These are phyloP conservation scores for Bettongia penicillata DNA, from an alignment of 2,113 vertebrate genomes.

Conservation along the genomic window DNA sequence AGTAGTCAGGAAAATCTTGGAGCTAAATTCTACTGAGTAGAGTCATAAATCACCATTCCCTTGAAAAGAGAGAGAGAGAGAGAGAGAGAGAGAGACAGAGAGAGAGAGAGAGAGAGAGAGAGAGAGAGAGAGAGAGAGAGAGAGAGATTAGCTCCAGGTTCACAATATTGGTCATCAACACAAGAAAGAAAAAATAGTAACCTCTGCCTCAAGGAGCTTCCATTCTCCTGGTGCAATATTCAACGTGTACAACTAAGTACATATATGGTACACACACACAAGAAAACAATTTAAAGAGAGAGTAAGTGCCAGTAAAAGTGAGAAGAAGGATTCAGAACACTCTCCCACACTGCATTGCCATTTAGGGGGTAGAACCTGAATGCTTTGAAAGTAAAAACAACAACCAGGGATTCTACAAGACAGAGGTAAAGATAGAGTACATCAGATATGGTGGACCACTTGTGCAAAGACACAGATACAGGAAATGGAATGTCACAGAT, in stretches of 20 bases:
- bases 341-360: background rate
- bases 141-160: too few relatives aligned
- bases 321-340: background rate
- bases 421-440: too few relatives aligned
- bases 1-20: background rate
- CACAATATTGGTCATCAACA: too few relatives aligned
- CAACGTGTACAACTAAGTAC: background rate
- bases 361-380: background rate
- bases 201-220: background rate
- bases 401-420: background rate
- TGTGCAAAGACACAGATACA: background rate
- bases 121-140: too few relatives aligned
- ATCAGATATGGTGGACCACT: background rate
- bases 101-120: too few relatives aligned
- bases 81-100: too few relatives aligned
- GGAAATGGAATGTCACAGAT: background rate
- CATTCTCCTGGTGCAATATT: too few relatives aligned
- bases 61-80: background rate
- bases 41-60: background rate
- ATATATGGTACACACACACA: background rate
- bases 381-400: background rate
- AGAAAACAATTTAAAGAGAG: background rate
- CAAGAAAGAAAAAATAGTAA: background rate
- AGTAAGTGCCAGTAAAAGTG: background rate
- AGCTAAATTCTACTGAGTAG: background rate